phyloP scores from a whole-genome alignment of 2,113 vertebrate genomes.

The Mastomys natalensis region DNA sequence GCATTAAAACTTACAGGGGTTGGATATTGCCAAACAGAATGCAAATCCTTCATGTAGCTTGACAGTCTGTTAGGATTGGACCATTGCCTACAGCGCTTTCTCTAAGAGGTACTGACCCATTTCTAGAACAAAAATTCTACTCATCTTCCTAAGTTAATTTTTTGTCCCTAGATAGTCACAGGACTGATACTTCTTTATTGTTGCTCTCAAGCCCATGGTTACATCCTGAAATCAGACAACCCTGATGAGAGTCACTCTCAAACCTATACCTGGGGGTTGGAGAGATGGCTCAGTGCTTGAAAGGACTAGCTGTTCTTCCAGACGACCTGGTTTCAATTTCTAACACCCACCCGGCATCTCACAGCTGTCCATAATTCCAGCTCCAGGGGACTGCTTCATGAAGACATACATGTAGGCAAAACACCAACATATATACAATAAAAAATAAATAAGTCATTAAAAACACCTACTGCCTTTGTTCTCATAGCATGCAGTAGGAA shows the following conservation, averaged over 20 bases:
- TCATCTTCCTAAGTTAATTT: neutral
- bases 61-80: neutral
- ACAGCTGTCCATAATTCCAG: neutral
- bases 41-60: neutral
- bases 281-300: neutral
- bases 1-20: no score
- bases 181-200: neutral
- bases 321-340: neutral
- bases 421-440: neutral
- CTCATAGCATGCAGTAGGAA: neutral
- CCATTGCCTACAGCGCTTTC: no score
- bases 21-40: neutral
- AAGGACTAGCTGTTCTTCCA: neutral
- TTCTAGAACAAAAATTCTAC: neutral
- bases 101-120: rapidly evolving
- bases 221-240: neutral
- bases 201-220: neutral
- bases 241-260: no score
- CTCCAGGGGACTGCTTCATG: neutral
- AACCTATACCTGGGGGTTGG: neutral
- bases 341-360: neutral
- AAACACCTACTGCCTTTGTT: neutral
- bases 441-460: neutral
- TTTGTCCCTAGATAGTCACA: neutral
- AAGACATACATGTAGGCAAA: neutral